Base-by-base conservation (phyloP, 2,113 vertebrate genomes). In the Colaptes auratus region DNA sequence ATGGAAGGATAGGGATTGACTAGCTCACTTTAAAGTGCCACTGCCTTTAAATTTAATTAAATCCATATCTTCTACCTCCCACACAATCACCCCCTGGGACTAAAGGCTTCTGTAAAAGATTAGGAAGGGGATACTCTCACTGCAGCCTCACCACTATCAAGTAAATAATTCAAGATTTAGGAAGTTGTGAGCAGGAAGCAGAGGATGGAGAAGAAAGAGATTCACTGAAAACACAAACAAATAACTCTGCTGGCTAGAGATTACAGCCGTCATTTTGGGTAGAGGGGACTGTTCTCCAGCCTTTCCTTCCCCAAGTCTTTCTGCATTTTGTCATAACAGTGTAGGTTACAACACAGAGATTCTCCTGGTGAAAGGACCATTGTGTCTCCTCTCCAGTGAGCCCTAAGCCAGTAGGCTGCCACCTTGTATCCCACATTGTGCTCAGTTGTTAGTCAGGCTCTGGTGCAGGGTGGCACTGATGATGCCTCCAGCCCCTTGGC, bases 1-100 rank as follows among this genome's bases (percentile, higher is more conserved):
- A 93, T 86, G 72, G 72, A 94, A 83, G 77, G 69, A 71, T 60
- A 83, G 39, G 65, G 76, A 83, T 5, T 86, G 92, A 67, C 61
- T 58, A 91, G 44, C 53, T 94, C 60, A 80, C 82, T 95, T 92
- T 90, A 88, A 90, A 91, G 90, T 67, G 33, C 65, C 79, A 91
- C 61, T 93, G 96, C 46, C 88, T 93, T 90, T 83, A 94, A 71
- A 88, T 96, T 83, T 95, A 96, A 94, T 96, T 90, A 95, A 95
- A 93, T 92, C 69, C 90, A 2, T 86, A 88, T 88, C 73, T 90
- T 88, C 65, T 79, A 75, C 82, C 92, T 93, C 95, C 93, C 95
- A 96, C 95, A 81, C 48, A 90, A 88, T 67, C 25, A 52, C 42
- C 86, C 90, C 88, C 59, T 48, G 82, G 88, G 92, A 91, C 86